Evolutionary conservation across 1,140 invertebrate genomes (phyloP), one percentile per base, ranked within the genome.

Genomic region (Mizuhopecten yessoensis): DNA sequence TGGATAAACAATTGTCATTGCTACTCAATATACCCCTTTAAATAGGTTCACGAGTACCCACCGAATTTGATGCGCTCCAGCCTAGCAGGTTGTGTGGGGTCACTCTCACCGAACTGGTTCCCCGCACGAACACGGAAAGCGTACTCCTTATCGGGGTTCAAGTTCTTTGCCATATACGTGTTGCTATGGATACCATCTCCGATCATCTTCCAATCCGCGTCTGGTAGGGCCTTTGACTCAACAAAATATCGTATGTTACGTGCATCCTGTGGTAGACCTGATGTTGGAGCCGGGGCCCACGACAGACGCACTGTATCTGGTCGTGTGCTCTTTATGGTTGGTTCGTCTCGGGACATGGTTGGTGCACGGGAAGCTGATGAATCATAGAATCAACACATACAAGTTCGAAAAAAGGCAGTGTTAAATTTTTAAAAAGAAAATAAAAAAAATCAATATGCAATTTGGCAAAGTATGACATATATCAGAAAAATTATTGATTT

Each of bases 141-240:
- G 88, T 96, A 96, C 49, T 96, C 96, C 49, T 90, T 94, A 33
- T 95, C 94, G 17, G 96, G 95, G 88, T 90, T 91, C 20, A 96
- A 92, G 34, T 94, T 89, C 33, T 93, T 87, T 5, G 93, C 93
- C 33, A 93, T 88, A 90, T 94, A 93, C 9, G 92, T 92, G 2
- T 94, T 95, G 33, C 93, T 92, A 33, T 93, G 92, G 20, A 96
- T 92, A 86, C 93, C 92, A 23, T 92, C 90, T 15, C 94, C 95
- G 34, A 96, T 87, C 90, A 93, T 93, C 29, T 90, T 93, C 96
- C 96, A 96, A n/a, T 94, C 93, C 34, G 92, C 95, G 87, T 92
- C 93, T 20, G 95, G 96, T 49, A 95, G 34, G 91, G 96, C 94
- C 23, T 95, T 86, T 23, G 94, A 94, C 92, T 96, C 95, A 7